These are phyloP conservation scores for Ciconia stormi DNA, from an alignment of 2,113 vertebrate species.

Conservation along the genomic window DNA sequence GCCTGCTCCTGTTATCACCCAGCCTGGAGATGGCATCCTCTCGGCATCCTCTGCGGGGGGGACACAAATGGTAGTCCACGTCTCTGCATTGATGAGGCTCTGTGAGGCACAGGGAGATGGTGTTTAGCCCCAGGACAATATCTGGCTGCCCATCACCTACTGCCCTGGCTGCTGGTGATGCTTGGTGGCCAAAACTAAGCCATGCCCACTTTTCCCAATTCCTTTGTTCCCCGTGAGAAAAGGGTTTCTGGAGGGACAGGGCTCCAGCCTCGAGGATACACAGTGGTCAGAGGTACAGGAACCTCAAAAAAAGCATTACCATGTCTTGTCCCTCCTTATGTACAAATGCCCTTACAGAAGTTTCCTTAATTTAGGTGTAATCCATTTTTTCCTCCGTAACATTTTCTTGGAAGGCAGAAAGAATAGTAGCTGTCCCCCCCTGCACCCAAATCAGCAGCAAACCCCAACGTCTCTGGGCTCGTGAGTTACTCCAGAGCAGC, in stretches of 20 bases:
- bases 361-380: neutral
- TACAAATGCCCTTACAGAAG: neutral
- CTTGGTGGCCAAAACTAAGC: neutral
- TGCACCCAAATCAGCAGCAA: neutral
- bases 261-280: neutral
- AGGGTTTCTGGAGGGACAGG: neutral
- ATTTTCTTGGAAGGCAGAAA: neutral
- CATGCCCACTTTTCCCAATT: neutral
- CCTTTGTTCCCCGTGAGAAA: neutral
- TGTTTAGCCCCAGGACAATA: neutral
- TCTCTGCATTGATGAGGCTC: neutral
- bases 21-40: neutral
- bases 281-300: neutral
- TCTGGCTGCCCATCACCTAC: neutral
- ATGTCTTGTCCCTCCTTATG: neutral
- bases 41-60: neutral
- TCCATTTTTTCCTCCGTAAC: neutral
- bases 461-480: neutral
- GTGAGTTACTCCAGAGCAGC: neutral
- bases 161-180: neutral
- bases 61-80: too few species aligned
- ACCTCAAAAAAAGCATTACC: neutral
- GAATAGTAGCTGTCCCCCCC: neutral
- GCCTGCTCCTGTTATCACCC: neutral
- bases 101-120: neutral